Evolutionary conservation across 2,113 vertebrate species (phyloP), one percentile per base, ranked within the genome.

Genomic region (Myrmophylax atrothorax): DNA sequence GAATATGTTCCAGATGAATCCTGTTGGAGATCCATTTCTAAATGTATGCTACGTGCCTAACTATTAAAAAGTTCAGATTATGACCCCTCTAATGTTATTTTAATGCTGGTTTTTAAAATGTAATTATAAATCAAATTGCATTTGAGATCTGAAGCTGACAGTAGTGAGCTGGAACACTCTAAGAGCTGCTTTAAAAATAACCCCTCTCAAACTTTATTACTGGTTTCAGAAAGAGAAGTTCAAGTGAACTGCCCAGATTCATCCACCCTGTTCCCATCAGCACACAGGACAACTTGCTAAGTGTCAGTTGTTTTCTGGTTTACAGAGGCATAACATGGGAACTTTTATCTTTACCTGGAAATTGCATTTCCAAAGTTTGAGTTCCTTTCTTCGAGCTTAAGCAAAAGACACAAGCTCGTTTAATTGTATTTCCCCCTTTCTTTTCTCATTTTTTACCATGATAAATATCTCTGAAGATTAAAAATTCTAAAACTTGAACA

Each of bases 71-170:
- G 93, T 96, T 98, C 94, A 96, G 91, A 95, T 96, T 97, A 97
- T 96, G 97, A 97, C 96, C 97, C 83, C 58, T 93, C 88, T 90
- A 91, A 96, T 96, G 97, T 97, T 97, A 98, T 98, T 98, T 98
- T 98, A 96, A 98, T 97, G 96, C 90, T 97, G 94, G 97, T 96
- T 98, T 98, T 97, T 94, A 96, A 96, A 98, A 97, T 97, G 97
- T 97, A 98, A 98, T 98, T 98, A 98, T 97, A 98, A 98, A 98
- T 98, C 96, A 98, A 98, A 97, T 97, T 97, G 92, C 96, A 89
- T 97, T 97, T 96, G 94, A 97, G 96, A 97, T 96, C 38, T 86
- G 95, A 96, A 95, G 96, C 97, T 96, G 97, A 97, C 96, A 97
- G 96, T 38, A 97, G 94, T 40, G 83, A 97, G 97, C 93, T 97